A percentile compares a stretch with the other conserved stretches of the same genome.
Evolutionary conservation across 2,888 invertebrate species (phyloP).

Genomic region (Dryococelus australis): DNA sequence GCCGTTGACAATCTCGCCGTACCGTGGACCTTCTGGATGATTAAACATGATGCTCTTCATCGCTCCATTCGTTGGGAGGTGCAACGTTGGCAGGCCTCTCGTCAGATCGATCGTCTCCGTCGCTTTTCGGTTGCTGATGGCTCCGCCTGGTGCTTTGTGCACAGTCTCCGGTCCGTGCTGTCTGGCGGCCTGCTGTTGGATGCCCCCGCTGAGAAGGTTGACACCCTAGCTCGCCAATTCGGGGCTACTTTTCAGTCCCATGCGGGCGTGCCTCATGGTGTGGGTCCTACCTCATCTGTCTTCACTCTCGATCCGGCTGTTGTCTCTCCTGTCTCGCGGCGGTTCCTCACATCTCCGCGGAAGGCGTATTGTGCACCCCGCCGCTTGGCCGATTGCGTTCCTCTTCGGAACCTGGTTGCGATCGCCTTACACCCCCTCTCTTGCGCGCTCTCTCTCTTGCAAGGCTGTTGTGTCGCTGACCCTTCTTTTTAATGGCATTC

Average conservation of each 20-base stretch:
- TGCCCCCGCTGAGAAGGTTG: neutral
- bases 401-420: too few species aligned
- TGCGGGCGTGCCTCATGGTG: neutral
- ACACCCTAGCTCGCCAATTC: neutral
- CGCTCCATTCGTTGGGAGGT: neutral
- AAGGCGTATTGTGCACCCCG: too few species aligned
- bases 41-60: neutral
- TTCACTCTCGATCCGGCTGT: too few species aligned
- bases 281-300: too few species aligned
- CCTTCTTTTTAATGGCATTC: too few species aligned
- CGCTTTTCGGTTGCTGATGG: neutral
- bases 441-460: too few species aligned
- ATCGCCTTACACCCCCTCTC: too few species aligned
- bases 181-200: neutral
- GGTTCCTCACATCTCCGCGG: too few species aligned
- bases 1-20: neutral
- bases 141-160: neutral
- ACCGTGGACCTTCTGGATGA: neutral
- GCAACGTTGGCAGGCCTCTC: neutral
- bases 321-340: too few species aligned
- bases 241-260: neutral
- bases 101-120: neutral
- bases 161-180: neutral
- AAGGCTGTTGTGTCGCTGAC: too few species aligned
- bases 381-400: too few species aligned